Base-by-base conservation (phyloP, 1,140 invertebrate species). In the Augochlora pura region DNA sequence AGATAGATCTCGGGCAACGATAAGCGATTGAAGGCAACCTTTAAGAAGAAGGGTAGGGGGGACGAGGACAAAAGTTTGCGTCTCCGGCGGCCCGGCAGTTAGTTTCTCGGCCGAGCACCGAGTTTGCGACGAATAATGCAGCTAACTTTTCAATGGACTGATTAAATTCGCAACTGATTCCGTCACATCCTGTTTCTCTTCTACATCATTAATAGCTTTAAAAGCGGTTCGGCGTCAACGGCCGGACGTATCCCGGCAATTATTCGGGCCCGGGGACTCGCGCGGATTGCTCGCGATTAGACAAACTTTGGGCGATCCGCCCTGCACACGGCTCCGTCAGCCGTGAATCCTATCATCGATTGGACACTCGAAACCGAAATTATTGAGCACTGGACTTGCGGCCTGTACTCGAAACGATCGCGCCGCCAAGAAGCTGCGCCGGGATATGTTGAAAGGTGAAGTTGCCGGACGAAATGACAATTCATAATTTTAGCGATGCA, bases 311-410 rank as follows among this genome's bases (percentile, higher is more conserved):
- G 7, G 1, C n/a, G 9, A 38, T 32, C 2, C 9, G 46, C 21
- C 38, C 42, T 21, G 42, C 54, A 25, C 46, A 25, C 46, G 32
- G 32, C 4, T 32, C 32, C 57, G 39, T 74, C 62, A 21, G 16
- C n/a, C 64, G 39, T 14, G 5, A 54, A 54, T 54, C 49, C n/a
- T 8, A 2, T 72, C 16, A 18, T 38, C 60, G 42, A 57, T n/a
- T n/a, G 39, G 18, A 52, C 23, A 21, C 38, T 62, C 65, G 39
- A 54, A 49, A 69, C 23, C 74, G 74, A 52, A 70, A 77, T 77
- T 49, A 49, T 16, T 39, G 5, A 23, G 38, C 18, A 60, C 16
- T 12, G 16, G 5, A 54, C 54, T 21, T n/a, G 18, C n/a, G 18
- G 52, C 4, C 4, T 54, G 18, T n/a, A 54, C 16, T 8, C 49